A percentile compares a stretch with the other conserved stretches of the same genome.
phyloP scores from a whole-genome alignment of 2,888 invertebrate species.

The Drosophila kuntzei region DNA sequence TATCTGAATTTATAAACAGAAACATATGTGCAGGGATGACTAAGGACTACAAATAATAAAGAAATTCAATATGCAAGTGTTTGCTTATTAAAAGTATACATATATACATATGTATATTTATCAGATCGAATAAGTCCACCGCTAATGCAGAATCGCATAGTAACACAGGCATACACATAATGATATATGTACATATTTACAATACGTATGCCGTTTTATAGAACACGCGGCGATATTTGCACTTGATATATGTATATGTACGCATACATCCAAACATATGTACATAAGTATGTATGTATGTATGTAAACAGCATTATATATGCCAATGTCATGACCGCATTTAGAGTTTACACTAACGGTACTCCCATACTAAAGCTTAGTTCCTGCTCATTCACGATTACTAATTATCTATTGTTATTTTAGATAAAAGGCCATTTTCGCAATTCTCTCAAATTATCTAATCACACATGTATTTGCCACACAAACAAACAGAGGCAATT shows the following conservation, averaged over 20 bases:
- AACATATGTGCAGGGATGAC: background rate
- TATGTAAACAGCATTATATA: background rate
- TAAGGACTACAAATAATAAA: background rate
- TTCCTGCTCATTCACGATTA: slow-evolving; percentile 26
- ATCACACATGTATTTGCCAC: slow-evolving; percentile 47
- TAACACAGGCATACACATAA: background rate
- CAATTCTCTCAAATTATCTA: slow-evolving; percentile 67
- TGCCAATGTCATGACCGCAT: slow-evolving; percentile 11
- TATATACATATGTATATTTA: background rate
- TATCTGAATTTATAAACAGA: background rate
- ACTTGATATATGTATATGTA: background rate
- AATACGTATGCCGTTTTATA: slow-evolving; percentile 1
- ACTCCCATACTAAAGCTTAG: slow-evolving; percentile 11
- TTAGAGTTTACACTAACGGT: slow-evolving; percentile 23
- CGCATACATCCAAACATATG: background rate
- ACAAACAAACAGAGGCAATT: slow-evolving; percentile 9
- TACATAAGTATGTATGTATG: slow-evolving; percentile 10
- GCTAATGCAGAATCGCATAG: background rate
- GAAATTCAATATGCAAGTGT: slow-evolving; percentile 1
- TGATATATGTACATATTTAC: slow-evolving; percentile 1
- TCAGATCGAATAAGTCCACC: background rate
- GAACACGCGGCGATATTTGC: slow-evolving; percentile 1
- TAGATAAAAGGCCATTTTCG: slow-evolving; percentile 20
- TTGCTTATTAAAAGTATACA: background rate
- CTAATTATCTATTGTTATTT: slow-evolving; percentile 30